Evolutionary conservation across 2,888 invertebrate genomes (phyloP).

Genomic region (Arctia plantaginis): DNA sequence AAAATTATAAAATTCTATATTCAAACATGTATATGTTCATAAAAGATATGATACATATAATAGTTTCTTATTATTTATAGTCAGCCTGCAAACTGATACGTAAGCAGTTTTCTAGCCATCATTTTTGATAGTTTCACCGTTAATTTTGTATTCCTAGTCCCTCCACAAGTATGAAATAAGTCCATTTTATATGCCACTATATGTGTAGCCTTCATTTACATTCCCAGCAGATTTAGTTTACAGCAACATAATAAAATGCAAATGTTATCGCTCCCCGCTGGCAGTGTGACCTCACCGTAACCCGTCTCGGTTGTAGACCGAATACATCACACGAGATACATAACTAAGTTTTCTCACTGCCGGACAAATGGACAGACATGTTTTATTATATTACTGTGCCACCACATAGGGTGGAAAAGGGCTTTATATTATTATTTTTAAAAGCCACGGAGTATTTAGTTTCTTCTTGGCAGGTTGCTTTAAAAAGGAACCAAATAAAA

Average conservation of each 20-base stretch:
- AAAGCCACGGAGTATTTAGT: background rate
- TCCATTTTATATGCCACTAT: background rate
- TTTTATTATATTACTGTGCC: slow-evolving; percentile 41
- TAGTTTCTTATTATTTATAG: too few species aligned
- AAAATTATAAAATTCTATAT: too few species aligned
- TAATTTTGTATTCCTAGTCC: background rate
- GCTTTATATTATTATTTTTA: slow-evolving; percentile 17
- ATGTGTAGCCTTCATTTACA: background rate
- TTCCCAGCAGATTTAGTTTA: background rate
- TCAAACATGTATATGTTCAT: too few species aligned
- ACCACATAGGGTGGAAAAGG: slow-evolving; percentile 16
- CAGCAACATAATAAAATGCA: slow-evolving; percentile 4
- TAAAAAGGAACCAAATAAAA: too few species aligned
- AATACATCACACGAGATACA: slow-evolving; percentile 36
- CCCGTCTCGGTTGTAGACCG: slow-evolving; percentile 12
- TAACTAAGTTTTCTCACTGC: slow-evolving; percentile 48
- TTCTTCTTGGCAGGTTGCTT: background rate
- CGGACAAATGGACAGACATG: slow-evolving; percentile 26
- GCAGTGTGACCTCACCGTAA: slow-evolving; percentile 18
- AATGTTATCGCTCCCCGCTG: slow-evolving; percentile 23
- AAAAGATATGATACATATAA: too few species aligned
- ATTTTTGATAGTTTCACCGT: background rate
- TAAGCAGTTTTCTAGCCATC: background rate
- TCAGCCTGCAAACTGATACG: background rate
- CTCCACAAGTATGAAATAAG: background rate